These are phyloP conservation scores for Calidris pugnax DNA, from an alignment of 2,113 vertebrate genomes.

Conservation along the genomic window DNA sequence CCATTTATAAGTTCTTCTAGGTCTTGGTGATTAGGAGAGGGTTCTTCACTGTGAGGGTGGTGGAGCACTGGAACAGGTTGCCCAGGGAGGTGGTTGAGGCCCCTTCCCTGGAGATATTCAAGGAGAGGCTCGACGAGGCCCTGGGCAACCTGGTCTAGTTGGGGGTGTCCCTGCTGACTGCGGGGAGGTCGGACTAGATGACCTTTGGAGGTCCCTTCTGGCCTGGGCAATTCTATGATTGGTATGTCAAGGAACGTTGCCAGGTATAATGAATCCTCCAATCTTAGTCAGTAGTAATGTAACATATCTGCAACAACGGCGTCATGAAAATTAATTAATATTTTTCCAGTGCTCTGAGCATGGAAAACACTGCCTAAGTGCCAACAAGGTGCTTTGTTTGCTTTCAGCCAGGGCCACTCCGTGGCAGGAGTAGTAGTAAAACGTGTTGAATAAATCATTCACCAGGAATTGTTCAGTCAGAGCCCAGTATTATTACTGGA, in stretches of 20 bases:
- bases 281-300: neutral
- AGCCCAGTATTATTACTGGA: neutral
- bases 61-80: no score
- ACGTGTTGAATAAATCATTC: conserved; percentile 1
- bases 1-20: neutral
- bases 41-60: no score
- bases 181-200: no score
- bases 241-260: neutral
- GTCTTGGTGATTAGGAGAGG: no score
- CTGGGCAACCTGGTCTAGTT: no score
- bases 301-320: neutral
- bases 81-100: no score
- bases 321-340: neutral
- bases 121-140: no score
- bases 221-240: no score
- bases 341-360: conserved; percentile 10
- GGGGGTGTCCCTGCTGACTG: no score
- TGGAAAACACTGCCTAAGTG: neutral
- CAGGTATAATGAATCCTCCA: neutral
- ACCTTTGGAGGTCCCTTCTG: no score
- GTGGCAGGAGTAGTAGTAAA: neutral
- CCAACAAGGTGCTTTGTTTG: neutral
- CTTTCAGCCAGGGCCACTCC: neutral
- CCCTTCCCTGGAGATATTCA: no score
- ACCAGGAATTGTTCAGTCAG: neutral